These are phyloP conservation scores for Caenorhabditis sp. DNA, from an alignment of 2,888 invertebrate genomes.

Conservation along the genomic window DNA sequence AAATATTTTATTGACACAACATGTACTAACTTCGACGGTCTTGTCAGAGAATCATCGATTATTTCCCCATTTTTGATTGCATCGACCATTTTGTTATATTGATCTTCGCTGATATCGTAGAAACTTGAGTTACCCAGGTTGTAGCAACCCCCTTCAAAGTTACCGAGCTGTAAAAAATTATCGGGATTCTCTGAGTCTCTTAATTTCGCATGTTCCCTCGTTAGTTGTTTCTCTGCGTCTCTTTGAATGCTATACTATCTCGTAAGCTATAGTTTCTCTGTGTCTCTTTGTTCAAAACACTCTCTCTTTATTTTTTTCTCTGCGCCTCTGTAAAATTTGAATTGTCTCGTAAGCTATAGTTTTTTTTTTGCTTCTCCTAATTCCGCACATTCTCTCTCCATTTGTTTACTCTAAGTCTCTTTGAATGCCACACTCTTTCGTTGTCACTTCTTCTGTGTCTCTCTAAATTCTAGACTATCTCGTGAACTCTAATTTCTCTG, in stretches of 20 bases:
- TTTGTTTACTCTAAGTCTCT: no score
- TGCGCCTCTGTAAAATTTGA: background rate
- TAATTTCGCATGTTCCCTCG: background rate
- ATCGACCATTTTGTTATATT: slow-evolving; percentile 34
- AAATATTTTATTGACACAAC: background rate
- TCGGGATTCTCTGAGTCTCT: background rate
- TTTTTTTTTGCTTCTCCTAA: background rate
- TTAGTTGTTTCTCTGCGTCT: background rate
- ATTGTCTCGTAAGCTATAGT: background rate
- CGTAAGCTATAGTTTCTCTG: no score
- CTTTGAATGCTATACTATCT: no score
- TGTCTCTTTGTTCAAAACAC: background rate
- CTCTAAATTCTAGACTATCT: background rate
- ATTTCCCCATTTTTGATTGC: slow-evolving; percentile 15
- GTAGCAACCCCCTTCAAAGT: slow-evolving; percentile 60
- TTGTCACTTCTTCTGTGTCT: slow-evolving; percentile 11
- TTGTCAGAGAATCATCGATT: slow-evolving; percentile 1
- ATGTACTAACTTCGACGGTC: slow-evolving; percentile 18
- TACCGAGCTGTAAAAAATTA: slow-evolving; percentile 48
- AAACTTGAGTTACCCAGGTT: slow-evolving; percentile 61
- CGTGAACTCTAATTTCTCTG: background rate
- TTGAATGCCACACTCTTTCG: background rate
- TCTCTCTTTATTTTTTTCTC: background rate
- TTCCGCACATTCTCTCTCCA: slow-evolving; percentile 3
- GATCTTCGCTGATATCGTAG: slow-evolving; percentile 41